phyloP scores from a whole-genome alignment of 2,797 vertebrate genomes.

The Triplophysa bombifrons region DNA sequence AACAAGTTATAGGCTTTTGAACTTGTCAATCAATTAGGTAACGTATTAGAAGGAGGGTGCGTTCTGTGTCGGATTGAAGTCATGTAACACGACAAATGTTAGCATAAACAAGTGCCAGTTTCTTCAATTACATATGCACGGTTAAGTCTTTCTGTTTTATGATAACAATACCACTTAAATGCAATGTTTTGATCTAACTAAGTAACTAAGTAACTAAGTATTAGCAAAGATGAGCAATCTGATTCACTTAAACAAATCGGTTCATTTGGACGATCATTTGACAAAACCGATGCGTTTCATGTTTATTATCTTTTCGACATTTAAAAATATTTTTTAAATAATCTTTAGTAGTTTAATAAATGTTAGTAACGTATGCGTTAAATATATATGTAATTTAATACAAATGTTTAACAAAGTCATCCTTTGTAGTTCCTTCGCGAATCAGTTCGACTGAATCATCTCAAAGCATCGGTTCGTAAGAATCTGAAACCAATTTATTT shows the following conservation, averaged over 20 bases:
- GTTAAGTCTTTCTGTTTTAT: not conserved
- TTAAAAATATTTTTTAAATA: too few species aligned
- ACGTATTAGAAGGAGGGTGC: not conserved
- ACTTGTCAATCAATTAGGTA: not conserved
- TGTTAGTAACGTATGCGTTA: too few species aligned
- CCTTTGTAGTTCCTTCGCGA: not conserved
- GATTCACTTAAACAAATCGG: not conserved
- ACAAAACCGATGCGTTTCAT: not conserved
- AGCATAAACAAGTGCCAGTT: not conserved
- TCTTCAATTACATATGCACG: not conserved
- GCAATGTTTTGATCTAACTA: not conserved
- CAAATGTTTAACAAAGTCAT: not conserved
- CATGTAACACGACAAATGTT: not conserved
- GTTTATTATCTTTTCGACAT: not conserved
- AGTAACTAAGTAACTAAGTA: too few species aligned
- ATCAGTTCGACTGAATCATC: not conserved
- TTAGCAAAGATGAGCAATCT: not conserved
- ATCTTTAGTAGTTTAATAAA: too few species aligned
- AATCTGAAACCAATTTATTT: not conserved
- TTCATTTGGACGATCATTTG: not conserved
- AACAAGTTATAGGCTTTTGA: not conserved
- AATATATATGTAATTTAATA: too few species aligned
- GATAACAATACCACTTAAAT: not conserved
- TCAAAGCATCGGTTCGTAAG: not conserved
- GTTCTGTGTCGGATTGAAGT: not conserved